A percentile compares a stretch with the other conserved stretches of the same genome.
phyloP scores from a whole-genome alignment of 2,888 invertebrate genomes.

The Ptychoptera albimana region DNA sequence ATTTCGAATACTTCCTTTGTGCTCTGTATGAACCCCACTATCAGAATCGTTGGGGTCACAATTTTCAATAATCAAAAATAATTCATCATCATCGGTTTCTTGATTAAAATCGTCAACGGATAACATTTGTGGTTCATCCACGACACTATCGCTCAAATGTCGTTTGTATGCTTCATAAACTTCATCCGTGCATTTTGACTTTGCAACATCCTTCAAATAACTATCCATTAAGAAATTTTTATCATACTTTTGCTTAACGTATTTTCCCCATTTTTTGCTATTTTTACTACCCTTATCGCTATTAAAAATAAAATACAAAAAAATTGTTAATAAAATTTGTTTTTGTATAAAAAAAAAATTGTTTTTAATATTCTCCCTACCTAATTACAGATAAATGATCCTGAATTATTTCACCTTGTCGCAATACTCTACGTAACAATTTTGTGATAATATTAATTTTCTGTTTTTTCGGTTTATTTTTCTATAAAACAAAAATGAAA shows the following conservation, averaged over 20 bases:
- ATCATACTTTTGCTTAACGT: not conserved
- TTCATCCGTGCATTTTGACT: too few relatives aligned
- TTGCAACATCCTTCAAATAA: not conserved
- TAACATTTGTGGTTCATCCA: not conserved
- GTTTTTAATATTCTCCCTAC: too few relatives aligned
- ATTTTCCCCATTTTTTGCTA: not conserved
- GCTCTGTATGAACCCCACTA: slow-evolving; percentile 4
- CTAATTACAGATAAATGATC: slow-evolving; percentile 6
- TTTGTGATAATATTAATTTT: slow-evolving; percentile 8
- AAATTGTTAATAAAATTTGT: too few relatives aligned
- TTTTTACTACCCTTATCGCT: not conserved
- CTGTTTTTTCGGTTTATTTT: slow-evolving; percentile 4
- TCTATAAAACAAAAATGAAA: not conserved
- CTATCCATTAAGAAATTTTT: not conserved
- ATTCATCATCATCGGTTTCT: slow-evolving; percentile 5
- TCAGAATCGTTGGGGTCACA: slow-evolving; percentile 2
- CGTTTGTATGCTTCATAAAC: not conserved
- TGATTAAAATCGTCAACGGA: not conserved
- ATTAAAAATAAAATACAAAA: too few relatives aligned
- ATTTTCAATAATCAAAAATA: slow-evolving; percentile 8
- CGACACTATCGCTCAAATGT: not conserved
- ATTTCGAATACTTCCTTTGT: not conserved
- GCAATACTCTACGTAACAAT: slow-evolving; percentile 7
- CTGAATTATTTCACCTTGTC: slow-evolving; percentile 11
- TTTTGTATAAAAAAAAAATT: too few relatives aligned